Evolutionary conservation across 2,797 vertebrate genomes (phyloP), one percentile per base, ranked within the genome.

Genomic region (Capromys pilorides): DNA sequence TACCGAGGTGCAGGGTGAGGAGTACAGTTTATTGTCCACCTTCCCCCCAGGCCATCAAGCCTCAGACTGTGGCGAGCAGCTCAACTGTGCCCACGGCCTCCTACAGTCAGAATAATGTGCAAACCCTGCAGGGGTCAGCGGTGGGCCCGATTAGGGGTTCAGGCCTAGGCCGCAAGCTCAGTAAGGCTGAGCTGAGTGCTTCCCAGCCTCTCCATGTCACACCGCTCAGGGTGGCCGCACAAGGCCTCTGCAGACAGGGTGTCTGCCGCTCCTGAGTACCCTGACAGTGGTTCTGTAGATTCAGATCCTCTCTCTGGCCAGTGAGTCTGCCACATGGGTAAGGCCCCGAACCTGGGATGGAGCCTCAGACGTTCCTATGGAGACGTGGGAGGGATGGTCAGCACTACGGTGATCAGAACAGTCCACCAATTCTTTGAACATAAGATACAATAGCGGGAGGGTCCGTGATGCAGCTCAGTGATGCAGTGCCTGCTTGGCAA

Each of bases 11-110:
- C 45, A 39, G n/a, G 78, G 28, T 0, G 18, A 31, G 4, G 36
- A 86, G 36, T 2, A 1, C 21, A 26, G 28, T 24, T 39, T 18
- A 1, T 2, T 45, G 36, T 33, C 6, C 22, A 45, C 18, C 81
- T 41, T 28, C 11, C 14, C 7, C n/a, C 41, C 9, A 9, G 1
- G 14, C 24, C 13, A 26, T 0, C 18, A 12, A 49, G 14, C 21
- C 54, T 54, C 2, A 4, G 54, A 36, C 12, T 22, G 24, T 9
- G 22, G 36, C 51, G 10, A 33, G 49, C 51, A 2, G 2, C 6
- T 10, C 73, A 0, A 22, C 54, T 36, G 13, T 13, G 59, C 33
- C 21, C 41, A 14, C 28, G 0, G 0, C 19, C 14, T 21, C 36
- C 7, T 2, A 22, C 8, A 16, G 33, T 26, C 59, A n/a, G 49